These are phyloP conservation scores for Stenolophus ochropezus DNA, from an alignment of 2,888 invertebrate species.

Conservation along the genomic window DNA sequence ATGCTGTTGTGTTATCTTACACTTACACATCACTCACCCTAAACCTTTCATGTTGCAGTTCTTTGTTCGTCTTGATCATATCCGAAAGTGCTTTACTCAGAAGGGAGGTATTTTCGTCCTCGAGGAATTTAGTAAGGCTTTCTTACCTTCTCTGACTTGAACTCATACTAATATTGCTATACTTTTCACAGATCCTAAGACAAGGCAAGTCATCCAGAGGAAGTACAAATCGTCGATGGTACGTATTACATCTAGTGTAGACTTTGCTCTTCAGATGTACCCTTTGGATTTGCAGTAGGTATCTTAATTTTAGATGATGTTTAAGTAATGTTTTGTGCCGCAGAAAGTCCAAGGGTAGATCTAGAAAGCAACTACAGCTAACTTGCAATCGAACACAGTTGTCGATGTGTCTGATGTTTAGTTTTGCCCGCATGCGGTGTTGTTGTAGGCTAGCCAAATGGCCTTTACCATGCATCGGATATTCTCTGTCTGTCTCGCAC, in stretches of 20 bases:
- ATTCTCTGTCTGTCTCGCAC: constrained; percentile 83
- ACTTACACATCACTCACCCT: constrained; percentile 6
- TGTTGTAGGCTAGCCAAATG: constrained; percentile 85
- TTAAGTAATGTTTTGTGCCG: no score
- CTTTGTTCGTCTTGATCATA: constrained; percentile 99
- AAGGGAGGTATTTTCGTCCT: constrained; percentile 99
- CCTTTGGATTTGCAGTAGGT: neutral
- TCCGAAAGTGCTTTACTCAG: constrained; percentile 99
- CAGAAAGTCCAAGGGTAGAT: no score
- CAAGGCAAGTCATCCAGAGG: constrained; percentile 95
- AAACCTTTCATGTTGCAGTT: constrained; percentile 87
- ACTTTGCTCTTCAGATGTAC: neutral
- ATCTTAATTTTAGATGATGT: no score
- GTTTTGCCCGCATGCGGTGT: constrained; percentile 69
- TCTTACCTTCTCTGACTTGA: constrained; percentile 16
- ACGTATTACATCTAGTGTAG: constrained; percentile 73
- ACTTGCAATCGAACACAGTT: neutral
- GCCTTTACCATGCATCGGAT: constrained; percentile 86
- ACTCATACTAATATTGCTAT: neutral
- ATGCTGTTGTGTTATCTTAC: neutral
- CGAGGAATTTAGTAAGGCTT: constrained; percentile 98
- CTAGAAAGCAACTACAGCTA: neutral
- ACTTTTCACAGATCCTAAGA: constrained; percentile 93
- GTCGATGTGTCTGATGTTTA: constrained; percentile 60
- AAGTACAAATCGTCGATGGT: constrained; percentile 99